Base-by-base conservation (phyloP, 2,888 invertebrate species). In the Hypomecis punctinalis region DNA sequence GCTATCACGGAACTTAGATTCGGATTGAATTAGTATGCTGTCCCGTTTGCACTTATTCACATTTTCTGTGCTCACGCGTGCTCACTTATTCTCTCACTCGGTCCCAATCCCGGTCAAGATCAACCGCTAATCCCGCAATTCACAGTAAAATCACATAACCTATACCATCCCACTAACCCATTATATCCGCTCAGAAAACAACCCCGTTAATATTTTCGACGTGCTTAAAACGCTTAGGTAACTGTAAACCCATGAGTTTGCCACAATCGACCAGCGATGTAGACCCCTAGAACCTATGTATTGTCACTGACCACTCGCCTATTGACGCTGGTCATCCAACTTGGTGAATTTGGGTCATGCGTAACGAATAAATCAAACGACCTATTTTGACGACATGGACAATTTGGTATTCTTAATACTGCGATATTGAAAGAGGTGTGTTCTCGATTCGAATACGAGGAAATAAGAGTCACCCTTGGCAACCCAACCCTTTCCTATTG, bases 311-410 rank as follows among this genome's bases (percentile, higher is more conserved):
- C 13, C 47, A 49, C 13, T 42, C 56, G 61, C 42, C 46, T 36
- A 57, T 13, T 52, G 47, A 61, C 35, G 3, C 72, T 77, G 78
- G 78, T 59, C 63, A 60, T 33, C 36, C 49, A 56, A 80, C 77
- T 71, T 81, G 70, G 84, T 35, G 47, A 56, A 80, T 77, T 71
- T 81, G 70, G 84, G 85, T 85, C 83, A 80, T 74, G 72, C 73
- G 71, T 72, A 69, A 74, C 74, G 46, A 63, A 65, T 65, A 74
- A 75, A 74, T 74, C 78, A 67, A 73, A 67, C 73, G 81, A 80
- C 81, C 83, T 72, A 83, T 82, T 78, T 84, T 67, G 70, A 61
- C n/a, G 39, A 56, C 47, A 39, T 65, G 68, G 62, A 65, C 65
- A 71, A 70, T 78, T 81, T 77, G 61, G 75, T 72, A 67, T 74